Conservation (phyloP, 1,140 invertebrate species). For the Pectinophora gossypiella region DNA sequence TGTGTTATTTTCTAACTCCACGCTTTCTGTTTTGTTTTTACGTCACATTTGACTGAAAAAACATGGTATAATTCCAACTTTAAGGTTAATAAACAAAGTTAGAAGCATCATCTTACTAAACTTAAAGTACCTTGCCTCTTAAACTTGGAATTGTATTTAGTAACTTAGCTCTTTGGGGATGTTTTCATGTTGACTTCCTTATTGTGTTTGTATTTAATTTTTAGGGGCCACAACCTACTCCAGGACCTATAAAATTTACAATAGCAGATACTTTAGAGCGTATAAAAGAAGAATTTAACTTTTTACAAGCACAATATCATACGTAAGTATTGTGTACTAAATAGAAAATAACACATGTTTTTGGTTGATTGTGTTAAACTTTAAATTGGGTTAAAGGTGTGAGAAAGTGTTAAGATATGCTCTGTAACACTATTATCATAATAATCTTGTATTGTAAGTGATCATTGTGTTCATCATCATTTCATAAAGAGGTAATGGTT, state of each 20-base stretch:
- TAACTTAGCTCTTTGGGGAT: conserved; percentile 2
- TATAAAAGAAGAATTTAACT: conserved; percentile 99
- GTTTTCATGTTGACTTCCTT: conserved; percentile 9
- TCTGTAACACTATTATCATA: background rate
- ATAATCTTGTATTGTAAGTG: too few species aligned
- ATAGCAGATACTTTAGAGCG: conserved; percentile 97
- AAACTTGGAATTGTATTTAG: background rate
- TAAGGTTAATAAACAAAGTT: background rate
- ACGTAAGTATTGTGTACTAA: conserved; percentile 94
- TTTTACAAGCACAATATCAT: conserved; percentile 98
- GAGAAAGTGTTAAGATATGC: too few species aligned
- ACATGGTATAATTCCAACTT: background rate
- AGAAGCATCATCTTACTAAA: background rate
- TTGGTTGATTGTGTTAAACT: background rate
- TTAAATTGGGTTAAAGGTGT: too few species aligned
- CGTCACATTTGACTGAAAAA: background rate
- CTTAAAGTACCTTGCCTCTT: background rate
- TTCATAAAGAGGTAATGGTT: too few species aligned
- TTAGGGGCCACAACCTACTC: conserved; percentile 91
- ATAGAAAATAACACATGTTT: too few species aligned
- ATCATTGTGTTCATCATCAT: too few species aligned
- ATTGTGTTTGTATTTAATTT: conserved; percentile 49
- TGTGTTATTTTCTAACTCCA: conserved; percentile 42
- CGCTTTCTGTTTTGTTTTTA: conserved; percentile 17
- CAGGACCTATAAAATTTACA: conserved; percentile 95